Percentiles rank a stretch among this genome's conserved stretches.
Evolutionary conservation across 2,797 vertebrate species (phyloP).

Genomic region (Hydrophis major): DNA sequence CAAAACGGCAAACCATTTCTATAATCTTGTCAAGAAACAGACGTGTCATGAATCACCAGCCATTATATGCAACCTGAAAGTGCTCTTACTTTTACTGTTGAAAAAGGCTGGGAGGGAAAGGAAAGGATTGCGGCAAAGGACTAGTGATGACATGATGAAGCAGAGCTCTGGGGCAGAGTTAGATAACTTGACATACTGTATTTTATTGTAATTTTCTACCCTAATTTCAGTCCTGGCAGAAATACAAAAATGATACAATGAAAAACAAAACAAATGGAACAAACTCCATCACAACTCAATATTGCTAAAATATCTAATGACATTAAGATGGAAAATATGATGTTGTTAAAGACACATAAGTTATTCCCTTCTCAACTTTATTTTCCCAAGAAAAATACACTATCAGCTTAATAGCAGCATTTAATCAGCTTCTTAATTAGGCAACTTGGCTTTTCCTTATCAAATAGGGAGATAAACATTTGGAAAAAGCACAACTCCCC

Average conservation of each 20-base stretch:
- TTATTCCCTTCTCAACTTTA: not conserved
- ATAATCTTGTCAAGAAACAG: not conserved
- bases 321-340: not conserved
- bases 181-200: not conserved
- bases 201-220: not conserved
- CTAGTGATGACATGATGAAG: not conserved
- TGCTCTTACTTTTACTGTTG: not conserved
- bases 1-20: not conserved
- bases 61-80: not conserved
- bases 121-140: not conserved
- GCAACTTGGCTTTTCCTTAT: not conserved
- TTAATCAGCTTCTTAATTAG: not conserved
- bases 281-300: not conserved
- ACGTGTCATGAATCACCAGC: not conserved
- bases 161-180: not conserved
- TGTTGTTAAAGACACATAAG: not conserved
- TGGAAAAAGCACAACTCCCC: not conserved
- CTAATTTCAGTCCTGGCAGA: not conserved
- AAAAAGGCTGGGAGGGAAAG: not conserved
- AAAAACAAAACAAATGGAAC: not conserved
- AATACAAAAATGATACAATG: not conserved
- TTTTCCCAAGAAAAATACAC: not conserved
- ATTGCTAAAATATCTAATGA: not conserved
- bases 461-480: slow-evolving; percentile 30
- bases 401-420: not conserved